Percentiles rank a stretch among this genome's conserved stretches.
phyloP scores from a whole-genome alignment of 2,797 vertebrate species.

The Margarornis squamiger region DNA sequence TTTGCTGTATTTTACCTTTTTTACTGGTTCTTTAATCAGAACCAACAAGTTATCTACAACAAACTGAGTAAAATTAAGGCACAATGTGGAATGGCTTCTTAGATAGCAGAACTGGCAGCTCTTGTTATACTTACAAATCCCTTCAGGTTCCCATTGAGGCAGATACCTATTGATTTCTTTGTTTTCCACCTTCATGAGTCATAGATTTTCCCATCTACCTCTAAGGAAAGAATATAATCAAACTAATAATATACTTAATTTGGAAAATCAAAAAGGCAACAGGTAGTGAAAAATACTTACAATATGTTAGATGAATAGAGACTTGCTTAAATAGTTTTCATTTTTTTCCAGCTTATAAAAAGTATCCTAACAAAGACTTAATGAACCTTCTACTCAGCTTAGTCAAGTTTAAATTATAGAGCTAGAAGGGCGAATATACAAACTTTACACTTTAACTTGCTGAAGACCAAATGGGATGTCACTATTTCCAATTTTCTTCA shows the following conservation, averaged over 20 bases:
- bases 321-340: not conserved
- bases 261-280: constrained; percentile 63
- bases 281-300: constrained; percentile 44
- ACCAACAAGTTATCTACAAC: not conserved
- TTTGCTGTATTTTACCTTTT: not conserved
- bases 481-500: constrained; percentile 11
- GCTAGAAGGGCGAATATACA: not conserved
- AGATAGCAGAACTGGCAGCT: constrained; percentile 24
- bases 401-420: not conserved
- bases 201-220: constrained; percentile 64
- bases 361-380: not conserved
- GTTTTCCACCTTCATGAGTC: constrained; percentile 67
- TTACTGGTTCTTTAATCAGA: not conserved
- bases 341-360: not conserved
- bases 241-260: constrained; percentile 73
- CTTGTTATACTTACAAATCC: constrained; percentile 26
- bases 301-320: not conserved
- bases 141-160: constrained; percentile 31
- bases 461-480: not conserved
- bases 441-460: not conserved
- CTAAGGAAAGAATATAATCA: constrained; percentile 23
- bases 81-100: not conserved
- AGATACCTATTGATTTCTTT: constrained; percentile 73
- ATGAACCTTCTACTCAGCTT: not conserved
- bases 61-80: constrained; percentile 1